Conservation (phyloP, 1,140 invertebrate genomes). For the Andricus grossulariae region DNA sequence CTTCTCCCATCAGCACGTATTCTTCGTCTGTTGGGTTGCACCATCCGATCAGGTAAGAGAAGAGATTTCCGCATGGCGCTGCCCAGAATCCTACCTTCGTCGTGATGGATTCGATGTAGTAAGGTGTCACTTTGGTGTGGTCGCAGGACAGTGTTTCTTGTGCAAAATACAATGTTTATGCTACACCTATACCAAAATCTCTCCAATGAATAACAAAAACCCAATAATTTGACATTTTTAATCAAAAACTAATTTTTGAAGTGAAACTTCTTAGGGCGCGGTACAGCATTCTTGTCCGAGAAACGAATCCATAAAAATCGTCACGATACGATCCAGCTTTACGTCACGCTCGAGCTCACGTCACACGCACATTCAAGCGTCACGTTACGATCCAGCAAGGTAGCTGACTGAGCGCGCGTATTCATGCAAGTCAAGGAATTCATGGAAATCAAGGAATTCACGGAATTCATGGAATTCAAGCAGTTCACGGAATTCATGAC, state of each 20-base stretch:
- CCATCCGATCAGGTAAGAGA: conserved; percentile 88
- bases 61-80: conserved; percentile 86
- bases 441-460: too few relatives aligned
- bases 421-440: too few relatives aligned
- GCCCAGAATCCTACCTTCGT: conserved; percentile 87
- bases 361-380: too few relatives aligned
- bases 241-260: neutral
- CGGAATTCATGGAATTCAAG: too few relatives aligned
- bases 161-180: conserved; percentile 50
- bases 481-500: too few relatives aligned
- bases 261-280: too few relatives aligned
- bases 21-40: conserved; percentile 85
- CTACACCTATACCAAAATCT: neutral
- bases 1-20: conserved; percentile 89
- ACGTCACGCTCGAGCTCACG: too few relatives aligned
- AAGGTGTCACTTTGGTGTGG: conserved; percentile 91
- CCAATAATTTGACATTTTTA: conserved; percentile 28
- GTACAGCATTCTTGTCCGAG: too few relatives aligned
- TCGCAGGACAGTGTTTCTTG: conserved; percentile 90
- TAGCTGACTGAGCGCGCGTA: too few relatives aligned
- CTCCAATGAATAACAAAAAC: neutral
- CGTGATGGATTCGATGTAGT: conserved; percentile 91
- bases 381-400: too few relatives aligned
- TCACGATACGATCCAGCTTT: too few relatives aligned
- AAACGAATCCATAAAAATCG: too few relatives aligned